Evolutionary conservation across 2,888 invertebrate species (phyloP).

Genomic region (Lepidonotus clava): DNA sequence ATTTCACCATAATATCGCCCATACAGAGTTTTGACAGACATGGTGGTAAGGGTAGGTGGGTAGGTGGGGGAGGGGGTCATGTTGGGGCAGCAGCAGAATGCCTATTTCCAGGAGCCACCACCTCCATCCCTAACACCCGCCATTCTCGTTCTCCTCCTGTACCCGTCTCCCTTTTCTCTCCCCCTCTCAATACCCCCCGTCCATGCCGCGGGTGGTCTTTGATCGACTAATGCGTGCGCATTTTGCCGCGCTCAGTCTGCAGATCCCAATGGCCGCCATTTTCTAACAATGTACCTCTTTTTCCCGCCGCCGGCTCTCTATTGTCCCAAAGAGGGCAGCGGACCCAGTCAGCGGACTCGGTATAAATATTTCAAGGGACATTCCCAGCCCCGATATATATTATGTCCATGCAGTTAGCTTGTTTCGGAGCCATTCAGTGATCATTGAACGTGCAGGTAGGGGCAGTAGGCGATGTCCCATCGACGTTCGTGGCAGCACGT

Average conservation of each 20-base stretch:
- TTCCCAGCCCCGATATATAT: too few relatives aligned
- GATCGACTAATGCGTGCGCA: slow-evolving; percentile 37
- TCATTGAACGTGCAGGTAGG: too few relatives aligned
- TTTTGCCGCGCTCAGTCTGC: not conserved
- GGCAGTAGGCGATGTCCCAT: too few relatives aligned
- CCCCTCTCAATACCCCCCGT: not conserved
- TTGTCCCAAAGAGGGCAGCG: too few relatives aligned
- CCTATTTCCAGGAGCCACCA: too few relatives aligned
- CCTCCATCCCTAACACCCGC: too few relatives aligned
- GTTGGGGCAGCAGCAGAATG: not conserved
- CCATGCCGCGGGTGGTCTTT: not conserved
- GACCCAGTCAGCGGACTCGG: too few relatives aligned
- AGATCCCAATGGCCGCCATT: slow-evolving; percentile 19
- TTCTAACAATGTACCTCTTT: slow-evolving; percentile 31
- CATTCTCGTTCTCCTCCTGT: slow-evolving; percentile 18
- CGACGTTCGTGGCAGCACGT: too few relatives aligned
- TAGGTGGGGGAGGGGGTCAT: not conserved
- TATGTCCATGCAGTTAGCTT: too few relatives aligned
- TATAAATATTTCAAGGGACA: too few relatives aligned
- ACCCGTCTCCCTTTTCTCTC: not conserved
- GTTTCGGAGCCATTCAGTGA: too few relatives aligned
- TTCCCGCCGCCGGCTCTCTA: not conserved
- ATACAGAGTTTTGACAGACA: not conserved
- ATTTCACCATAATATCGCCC: slow-evolving; percentile 17
- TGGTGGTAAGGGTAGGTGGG: not conserved